Conservation (phyloP, 2,888 invertebrate genomes). For the Cylindroiulus punctatus region DNA sequence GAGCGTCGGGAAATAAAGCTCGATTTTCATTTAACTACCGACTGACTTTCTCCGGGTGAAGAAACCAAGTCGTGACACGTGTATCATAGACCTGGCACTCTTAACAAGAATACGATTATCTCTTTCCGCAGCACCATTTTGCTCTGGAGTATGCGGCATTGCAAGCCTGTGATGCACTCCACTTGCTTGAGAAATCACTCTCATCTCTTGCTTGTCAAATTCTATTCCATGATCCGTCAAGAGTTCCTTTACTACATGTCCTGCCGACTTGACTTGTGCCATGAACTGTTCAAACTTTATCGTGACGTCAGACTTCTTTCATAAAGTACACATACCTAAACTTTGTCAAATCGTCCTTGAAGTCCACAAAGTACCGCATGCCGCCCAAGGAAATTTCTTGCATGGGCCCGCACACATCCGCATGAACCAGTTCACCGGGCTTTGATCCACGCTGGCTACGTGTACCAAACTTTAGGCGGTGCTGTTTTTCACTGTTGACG, state of each 20-base stretch:
- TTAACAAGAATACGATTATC: neutral
- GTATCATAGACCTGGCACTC: too few species aligned
- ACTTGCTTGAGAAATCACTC: neutral
- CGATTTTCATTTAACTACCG: too few species aligned
- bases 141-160: neutral
- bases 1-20: too few species aligned
- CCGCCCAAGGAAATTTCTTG: neutral
- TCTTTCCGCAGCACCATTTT: neutral
- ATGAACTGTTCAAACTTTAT: neutral
- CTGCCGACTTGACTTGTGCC: neutral
- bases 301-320: neutral
- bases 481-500: neutral
- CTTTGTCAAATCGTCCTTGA: neutral
- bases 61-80: too few species aligned
- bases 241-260: neutral
- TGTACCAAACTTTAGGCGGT: neutral
- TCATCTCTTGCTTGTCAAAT: neutral
- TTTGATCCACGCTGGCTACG: neutral
- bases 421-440: neutral
- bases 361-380: neutral
- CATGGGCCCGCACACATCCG: constrained; percentile 4
- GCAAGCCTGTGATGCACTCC: neutral
- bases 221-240: neutral
- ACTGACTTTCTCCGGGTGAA: too few species aligned
- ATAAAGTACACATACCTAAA: neutral